Base-by-base conservation (phyloP, 2,113 vertebrate genomes). In the Charina bottae region DNA sequence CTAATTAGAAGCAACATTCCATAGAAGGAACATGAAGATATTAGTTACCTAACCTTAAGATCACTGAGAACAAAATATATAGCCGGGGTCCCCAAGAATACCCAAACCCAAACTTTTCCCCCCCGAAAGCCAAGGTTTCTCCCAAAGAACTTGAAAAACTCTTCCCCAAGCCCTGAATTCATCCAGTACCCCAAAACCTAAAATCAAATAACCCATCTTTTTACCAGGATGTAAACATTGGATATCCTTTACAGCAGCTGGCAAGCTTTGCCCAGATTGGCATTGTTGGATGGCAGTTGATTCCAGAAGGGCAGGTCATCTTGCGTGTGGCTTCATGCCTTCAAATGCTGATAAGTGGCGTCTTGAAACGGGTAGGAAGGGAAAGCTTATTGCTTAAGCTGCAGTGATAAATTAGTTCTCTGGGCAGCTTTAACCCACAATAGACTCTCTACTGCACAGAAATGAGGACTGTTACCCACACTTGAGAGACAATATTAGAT, bases 401-500 rank as follows among this genome's bases (percentile, higher is more conserved):
- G 58, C 92, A 64, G 87, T 72, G 5, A 23, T 0, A 8, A 0
- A 85, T 53, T 89, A 46, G 86, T 93, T 85, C 21, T 85, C 54
- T 53, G 28, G 37, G 84, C 62, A 9, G 46, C n/a, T 0, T 0
- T 60, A 55, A 90, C 87, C 93, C 89, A 59, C 12, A 72, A 93
- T 72, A 11, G 53, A 87, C 83, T 91, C 37, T 93, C 83, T 17
- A 11, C 53, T 60, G 26, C 0, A 0, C 19, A 0, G 7, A 90
- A 92, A 60, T 54, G 83, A 92, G 87, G 93, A 60, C 0, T 0
- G 28, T 84, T 28, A 60, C 87, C 37, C 0, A 33, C 19, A 92
- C 83, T 28, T 28, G 58, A 89, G 54, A 93, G 92, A 94, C 92
- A 55, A 56, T 93, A 37, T 93, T 85, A 90, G 89, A 49, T 26